Conservation (phyloP, 2,888 invertebrate species). For the Teleiodes luculella region DNA sequence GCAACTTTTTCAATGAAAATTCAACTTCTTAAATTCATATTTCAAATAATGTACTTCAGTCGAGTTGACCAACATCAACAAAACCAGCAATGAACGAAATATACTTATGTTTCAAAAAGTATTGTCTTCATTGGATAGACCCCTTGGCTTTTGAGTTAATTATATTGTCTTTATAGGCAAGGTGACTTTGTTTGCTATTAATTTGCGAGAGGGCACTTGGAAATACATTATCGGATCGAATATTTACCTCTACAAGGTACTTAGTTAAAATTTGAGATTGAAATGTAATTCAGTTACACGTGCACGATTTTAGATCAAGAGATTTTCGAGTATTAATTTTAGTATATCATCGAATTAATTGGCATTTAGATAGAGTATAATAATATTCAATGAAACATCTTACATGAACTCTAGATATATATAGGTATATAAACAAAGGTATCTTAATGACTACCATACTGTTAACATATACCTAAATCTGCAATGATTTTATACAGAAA, state of each 20-base stretch:
- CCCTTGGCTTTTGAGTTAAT: conserved; percentile 50
- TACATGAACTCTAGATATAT: not conserved
- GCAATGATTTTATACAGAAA: no score
- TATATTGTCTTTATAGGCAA: conserved; percentile 51
- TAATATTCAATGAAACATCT: not conserved
- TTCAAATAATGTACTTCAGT: no score
- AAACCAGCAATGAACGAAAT: not conserved
- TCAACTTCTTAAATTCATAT: no score
- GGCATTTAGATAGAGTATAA: not conserved
- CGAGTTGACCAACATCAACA: no score
- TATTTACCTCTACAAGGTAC: not conserved
- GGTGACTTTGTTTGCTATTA: conserved; percentile 51
- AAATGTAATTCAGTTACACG: not conserved
- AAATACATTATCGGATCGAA: conserved; percentile 8
- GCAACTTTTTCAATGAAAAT: no score
- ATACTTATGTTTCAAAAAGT: no score
- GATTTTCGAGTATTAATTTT: not conserved
- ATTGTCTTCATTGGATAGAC: conserved; percentile 14
- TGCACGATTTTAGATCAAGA: not conserved
- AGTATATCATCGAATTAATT: not conserved
- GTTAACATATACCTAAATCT: no score
- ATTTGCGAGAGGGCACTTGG: conserved; percentile 25
- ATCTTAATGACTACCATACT: no score
- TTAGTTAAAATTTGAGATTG: conserved; percentile 14
- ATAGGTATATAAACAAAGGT: no score